Evolutionary conservation across 2,113 vertebrate species (phyloP).

Genomic region (Hydropotes inermis): DNA sequence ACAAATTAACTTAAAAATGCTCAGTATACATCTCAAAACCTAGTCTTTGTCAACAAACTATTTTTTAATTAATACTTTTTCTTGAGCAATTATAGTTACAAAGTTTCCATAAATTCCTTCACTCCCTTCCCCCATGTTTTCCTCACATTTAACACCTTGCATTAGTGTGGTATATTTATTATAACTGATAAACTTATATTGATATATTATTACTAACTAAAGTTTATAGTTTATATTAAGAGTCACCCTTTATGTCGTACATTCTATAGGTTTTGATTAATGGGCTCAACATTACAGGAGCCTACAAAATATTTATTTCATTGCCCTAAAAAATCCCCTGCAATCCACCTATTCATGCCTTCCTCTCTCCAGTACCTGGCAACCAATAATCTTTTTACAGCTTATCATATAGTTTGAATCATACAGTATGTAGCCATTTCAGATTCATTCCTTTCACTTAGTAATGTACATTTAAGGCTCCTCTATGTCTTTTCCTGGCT

Average conservation of each 20-base stretch:
- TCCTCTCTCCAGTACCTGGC: no score
- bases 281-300: neutral
- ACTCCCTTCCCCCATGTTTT: neutral
- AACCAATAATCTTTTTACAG: neutral
- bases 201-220: neutral
- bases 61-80: neutral
- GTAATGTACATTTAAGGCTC: neutral
- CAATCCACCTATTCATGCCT: neutral
- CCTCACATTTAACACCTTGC: neutral
- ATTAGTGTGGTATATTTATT: neutral
- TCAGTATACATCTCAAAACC: neutral
- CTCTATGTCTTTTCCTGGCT: neutral
- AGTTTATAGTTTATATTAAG: neutral
- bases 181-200: neutral
- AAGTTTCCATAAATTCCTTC: neutral
- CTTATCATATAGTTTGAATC: neutral
- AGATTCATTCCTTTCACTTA: neutral
- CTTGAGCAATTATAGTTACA: neutral
- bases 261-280: neutral
- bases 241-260: neutral
- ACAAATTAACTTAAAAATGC: neutral
- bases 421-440: neutral
- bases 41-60: neutral
- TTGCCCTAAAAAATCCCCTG: neutral
- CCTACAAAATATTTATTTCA: neutral